Base-by-base conservation (phyloP, 2,113 vertebrate genomes). In the Tragelaphus buxtoni region DNA sequence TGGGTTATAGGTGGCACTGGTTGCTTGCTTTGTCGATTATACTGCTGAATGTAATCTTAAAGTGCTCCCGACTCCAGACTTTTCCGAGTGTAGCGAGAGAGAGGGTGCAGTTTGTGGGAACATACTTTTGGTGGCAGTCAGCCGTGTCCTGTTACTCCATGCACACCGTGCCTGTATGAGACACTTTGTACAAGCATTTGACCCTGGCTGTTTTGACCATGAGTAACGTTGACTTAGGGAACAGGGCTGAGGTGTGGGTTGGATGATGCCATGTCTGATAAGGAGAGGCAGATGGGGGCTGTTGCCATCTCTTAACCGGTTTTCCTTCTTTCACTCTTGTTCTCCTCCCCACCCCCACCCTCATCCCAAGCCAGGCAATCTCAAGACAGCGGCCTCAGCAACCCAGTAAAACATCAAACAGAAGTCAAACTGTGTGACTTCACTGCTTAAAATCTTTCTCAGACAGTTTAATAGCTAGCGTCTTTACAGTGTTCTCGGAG, bases 261-360 rank as follows among this genome's bases (percentile, higher is more conserved):
- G 56, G 53, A 17, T 0, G 18, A 26, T 5, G 35, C 47, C 30
- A 0, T 7, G 51, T 24, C 86, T 17, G 55, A 3, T 49, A 1
- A 17, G 80, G 58, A 18, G 74, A 42, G 58, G 20, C 28, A 24
- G 11, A 4, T 0, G 11, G 0, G 28, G 26, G 17, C 28, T 42
- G 0, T 4, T 14, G 45, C 30, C 4, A 0, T 32, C n/a, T 91
- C 51, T 85, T 24, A 17, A 47, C 86, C 1, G 0, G 49, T 22
- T 45, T 88, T 30, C n/a, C 83, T 11, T 53, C 49, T 53, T 87
- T 61, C 3, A 1, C 30, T 26, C 7, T 26, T 51, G 42, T 5
- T 1, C 2, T 1, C 12, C 30, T 4, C 1, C 1, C 16, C 2
- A 2, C 0, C 7, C 13, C 3, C 5, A 1, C 0, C 7, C 13